phyloP scores from a whole-genome alignment of 2,113 vertebrate species.

The Erythrolamprus reginae region DNA sequence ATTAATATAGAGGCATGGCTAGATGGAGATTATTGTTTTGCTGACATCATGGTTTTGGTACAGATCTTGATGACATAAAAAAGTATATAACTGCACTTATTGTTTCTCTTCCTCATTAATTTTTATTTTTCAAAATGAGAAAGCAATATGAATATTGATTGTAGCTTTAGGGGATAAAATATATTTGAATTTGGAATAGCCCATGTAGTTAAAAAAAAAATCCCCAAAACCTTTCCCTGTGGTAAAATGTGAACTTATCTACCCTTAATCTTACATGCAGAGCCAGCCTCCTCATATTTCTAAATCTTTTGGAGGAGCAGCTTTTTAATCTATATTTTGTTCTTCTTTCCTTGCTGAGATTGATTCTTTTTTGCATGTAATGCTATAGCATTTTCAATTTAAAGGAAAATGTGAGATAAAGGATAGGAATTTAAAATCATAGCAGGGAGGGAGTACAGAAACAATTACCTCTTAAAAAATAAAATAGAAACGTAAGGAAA shows the following conservation, averaged over 20 bases:
- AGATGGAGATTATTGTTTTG: background rate
- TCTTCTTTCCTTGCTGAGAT: conserved; percentile 60
- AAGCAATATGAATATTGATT: background rate
- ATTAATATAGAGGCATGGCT: background rate
- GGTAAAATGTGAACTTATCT: conserved; percentile 53
- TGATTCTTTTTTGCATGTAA: conserved; percentile 76
- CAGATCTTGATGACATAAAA: background rate
- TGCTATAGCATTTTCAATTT: conserved; percentile 76
- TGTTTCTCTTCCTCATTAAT: conserved; percentile 43
- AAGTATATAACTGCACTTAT: background rate
- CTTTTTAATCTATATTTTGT: conserved; percentile 77
- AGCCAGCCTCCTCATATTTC: conserved; percentile 69
- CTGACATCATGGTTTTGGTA: background rate
- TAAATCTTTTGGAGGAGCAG: conserved; percentile 64
- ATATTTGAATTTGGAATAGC: conserved; percentile 20
- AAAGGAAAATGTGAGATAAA: conserved; percentile 68
- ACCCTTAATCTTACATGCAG: conserved; percentile 76
- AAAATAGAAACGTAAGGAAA: conserved; percentile 13
- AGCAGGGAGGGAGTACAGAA: conserved; percentile 47
- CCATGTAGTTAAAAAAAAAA: conserved; percentile 9
- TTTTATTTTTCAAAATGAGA: background rate
- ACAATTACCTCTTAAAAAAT: conserved; percentile 59
- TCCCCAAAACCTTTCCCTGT: conserved; percentile 20
- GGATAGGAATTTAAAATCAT: conserved; percentile 62
- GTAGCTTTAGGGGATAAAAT: conserved; percentile 3